Conservation (phyloP, 2,113 vertebrate genomes). For the Larimichthys crocea region DNA sequence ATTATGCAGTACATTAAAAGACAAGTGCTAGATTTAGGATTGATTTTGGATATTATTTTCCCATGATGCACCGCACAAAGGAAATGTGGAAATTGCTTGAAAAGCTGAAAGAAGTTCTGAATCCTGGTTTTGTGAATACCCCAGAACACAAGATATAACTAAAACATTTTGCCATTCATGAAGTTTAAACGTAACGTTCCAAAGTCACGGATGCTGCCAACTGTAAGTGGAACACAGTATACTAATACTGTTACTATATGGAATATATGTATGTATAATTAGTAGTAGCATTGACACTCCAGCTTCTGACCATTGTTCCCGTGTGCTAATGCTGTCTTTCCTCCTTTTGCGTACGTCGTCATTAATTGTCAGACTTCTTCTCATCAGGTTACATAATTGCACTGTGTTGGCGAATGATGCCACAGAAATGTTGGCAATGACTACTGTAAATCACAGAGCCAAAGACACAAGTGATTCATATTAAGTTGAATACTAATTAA, state of each 20-base stretch:
- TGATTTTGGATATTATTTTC: too few relatives aligned
- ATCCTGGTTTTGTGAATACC: too few relatives aligned
- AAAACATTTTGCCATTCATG: too few relatives aligned
- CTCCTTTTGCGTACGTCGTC: neutral
- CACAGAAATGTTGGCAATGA: conserved; percentile 20
- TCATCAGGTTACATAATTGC: conserved; percentile 12
- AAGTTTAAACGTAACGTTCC: too few relatives aligned
- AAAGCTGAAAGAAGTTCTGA: too few relatives aligned
- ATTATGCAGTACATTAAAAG: too few relatives aligned
- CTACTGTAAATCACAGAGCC: conserved; percentile 25
- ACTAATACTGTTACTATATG: neutral
- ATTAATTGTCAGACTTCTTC: neutral
- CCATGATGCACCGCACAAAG: too few relatives aligned
- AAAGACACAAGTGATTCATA: conserved; percentile 42
- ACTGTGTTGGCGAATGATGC: conserved; percentile 10
- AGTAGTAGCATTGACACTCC: neutral
- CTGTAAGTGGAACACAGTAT: neutral
- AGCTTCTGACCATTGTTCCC: neutral
- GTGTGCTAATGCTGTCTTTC: neutral
- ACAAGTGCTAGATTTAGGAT: too few relatives aligned
- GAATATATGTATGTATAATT: neutral
- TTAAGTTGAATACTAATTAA: conserved; percentile 28
- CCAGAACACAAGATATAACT: too few relatives aligned
- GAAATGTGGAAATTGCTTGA: too few relatives aligned
- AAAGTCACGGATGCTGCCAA: neutral